A percentile compares a stretch with the other conserved stretches of the same genome.
phyloP scores from a whole-genome alignment of 30 jellyfish, hydroid and myxozoan genomes.

The Aurelia sp. region DNA sequence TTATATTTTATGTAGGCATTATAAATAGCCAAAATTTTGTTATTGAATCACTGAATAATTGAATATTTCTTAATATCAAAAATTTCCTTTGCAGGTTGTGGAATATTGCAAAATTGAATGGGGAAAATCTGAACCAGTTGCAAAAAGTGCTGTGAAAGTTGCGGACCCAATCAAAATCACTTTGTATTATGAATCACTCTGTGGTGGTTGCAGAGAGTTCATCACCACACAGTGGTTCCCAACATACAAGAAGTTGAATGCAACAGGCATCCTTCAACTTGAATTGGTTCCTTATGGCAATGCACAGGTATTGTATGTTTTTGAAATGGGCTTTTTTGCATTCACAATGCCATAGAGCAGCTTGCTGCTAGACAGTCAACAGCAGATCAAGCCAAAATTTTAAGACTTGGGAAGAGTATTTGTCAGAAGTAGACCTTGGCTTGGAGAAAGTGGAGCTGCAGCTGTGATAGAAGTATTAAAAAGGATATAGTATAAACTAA shows the following conservation, averaged over 20 bases:
- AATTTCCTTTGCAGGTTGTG: conserved; percentile 32
- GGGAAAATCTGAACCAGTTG: conserved; percentile 19
- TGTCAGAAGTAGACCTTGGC: no score
- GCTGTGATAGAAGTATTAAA: no score
- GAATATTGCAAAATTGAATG: conserved; percentile 66
- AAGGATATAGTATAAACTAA: no score
- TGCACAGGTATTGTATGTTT: conserved; percentile 52
- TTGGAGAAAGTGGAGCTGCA: no score
- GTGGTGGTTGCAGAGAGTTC: conserved; percentile 83
- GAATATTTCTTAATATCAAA: background rate
- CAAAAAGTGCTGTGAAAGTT: background rate
- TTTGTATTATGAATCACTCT: conserved; percentile 81
- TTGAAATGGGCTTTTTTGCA: no score
- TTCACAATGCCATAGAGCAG: no score
- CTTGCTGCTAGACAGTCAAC: no score
- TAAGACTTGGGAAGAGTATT: no score
- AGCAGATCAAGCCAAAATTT: no score
- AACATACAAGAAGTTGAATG: conserved; percentile 64
- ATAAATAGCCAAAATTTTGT: no score
- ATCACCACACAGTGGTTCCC: conserved; percentile 80
- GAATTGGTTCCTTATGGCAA: conserved; percentile 92
- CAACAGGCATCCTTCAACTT: conserved; percentile 70
- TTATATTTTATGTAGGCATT: no score
- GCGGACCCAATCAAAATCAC: conserved; percentile 78
- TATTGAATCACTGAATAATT: no score